These are phyloP conservation scores for Gorsachius magnificus DNA, from an alignment of 2,797 vertebrate species.

Conservation along the genomic window DNA sequence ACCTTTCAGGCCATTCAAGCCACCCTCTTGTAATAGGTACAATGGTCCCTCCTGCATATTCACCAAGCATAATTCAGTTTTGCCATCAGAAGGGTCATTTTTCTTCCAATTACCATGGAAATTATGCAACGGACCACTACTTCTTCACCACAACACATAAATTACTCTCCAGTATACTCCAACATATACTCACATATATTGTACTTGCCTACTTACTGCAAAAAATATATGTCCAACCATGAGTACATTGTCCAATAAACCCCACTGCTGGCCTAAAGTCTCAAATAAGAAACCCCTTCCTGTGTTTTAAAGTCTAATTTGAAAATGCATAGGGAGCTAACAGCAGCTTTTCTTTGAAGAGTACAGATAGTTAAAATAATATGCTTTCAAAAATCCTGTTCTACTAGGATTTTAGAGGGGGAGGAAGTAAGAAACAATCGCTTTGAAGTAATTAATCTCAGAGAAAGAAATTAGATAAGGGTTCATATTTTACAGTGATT, in stretches of 20 bases:
- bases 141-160: neutral
- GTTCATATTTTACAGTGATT: conserved; percentile 52
- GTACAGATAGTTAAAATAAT: neutral
- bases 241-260: neutral
- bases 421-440: neutral
- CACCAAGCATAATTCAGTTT: neutral
- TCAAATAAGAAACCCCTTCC: neutral
- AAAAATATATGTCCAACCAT: neutral
- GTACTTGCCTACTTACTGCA: neutral
- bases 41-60: neutral
- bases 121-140: neutral
- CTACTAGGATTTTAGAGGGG: neutral
- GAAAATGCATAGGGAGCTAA: neutral
- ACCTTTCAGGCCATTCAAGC: neutral
- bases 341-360: neutral
- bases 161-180: neutral
- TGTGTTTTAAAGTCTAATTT: neutral
- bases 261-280: neutral
- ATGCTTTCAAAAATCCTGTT: neutral
- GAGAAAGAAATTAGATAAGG: conserved; percentile 34
- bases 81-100: neutral
- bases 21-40: neutral
- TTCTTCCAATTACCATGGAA: neutral
- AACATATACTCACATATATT: neutral
- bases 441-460: neutral